These are phyloP conservation scores for Pachycephus smyrnensis DNA, from an alignment of 2,888 invertebrate species.

Conservation along the genomic window DNA sequence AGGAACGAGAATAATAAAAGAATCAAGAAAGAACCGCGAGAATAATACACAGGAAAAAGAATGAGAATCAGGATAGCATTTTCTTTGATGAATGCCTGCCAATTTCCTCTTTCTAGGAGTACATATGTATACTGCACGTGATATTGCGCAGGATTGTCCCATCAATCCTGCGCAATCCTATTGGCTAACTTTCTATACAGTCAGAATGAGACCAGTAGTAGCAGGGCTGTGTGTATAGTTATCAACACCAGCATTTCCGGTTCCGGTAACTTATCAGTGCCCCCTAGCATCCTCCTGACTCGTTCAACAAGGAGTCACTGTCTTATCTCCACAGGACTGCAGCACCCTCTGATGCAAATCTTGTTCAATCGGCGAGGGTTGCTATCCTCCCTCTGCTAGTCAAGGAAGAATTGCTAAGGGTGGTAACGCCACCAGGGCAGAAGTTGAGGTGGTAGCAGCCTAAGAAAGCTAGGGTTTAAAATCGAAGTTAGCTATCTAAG, in stretches of 20 bases:
- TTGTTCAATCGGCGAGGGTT: not conserved
- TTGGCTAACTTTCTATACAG: slow-evolving; percentile 5
- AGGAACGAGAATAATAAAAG: not conserved
- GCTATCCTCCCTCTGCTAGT: not conserved
- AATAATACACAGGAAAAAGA: not conserved
- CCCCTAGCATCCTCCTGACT: not conserved
- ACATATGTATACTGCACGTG: slow-evolving; percentile 14
- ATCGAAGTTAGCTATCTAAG: slow-evolving; percentile 21
- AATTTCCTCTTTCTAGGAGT: not conserved
- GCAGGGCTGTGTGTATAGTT: slow-evolving; percentile 10
- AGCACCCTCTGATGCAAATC: slow-evolving; percentile 22
- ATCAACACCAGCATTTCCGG: slow-evolving; percentile 20
- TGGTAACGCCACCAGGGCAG: not conserved
- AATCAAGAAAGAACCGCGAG: not conserved
- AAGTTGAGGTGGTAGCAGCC: slow-evolving; percentile 13
- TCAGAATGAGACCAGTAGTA: slow-evolving; percentile 2
- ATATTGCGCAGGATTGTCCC: slow-evolving; percentile 21
- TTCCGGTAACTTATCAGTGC: slow-evolving; percentile 19
- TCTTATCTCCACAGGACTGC: slow-evolving; percentile 45
- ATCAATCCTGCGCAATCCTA: slow-evolving; percentile 21
- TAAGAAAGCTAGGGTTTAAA: slow-evolving; percentile 37
- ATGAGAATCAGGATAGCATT: not conserved
- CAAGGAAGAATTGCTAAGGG: not conserved
- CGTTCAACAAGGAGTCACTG: slow-evolving; percentile 13
- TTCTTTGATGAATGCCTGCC: slow-evolving; percentile 2